Base-by-base conservation (phyloP, 2,797 vertebrate genomes). In the Aulostomus chinensis region DNA sequence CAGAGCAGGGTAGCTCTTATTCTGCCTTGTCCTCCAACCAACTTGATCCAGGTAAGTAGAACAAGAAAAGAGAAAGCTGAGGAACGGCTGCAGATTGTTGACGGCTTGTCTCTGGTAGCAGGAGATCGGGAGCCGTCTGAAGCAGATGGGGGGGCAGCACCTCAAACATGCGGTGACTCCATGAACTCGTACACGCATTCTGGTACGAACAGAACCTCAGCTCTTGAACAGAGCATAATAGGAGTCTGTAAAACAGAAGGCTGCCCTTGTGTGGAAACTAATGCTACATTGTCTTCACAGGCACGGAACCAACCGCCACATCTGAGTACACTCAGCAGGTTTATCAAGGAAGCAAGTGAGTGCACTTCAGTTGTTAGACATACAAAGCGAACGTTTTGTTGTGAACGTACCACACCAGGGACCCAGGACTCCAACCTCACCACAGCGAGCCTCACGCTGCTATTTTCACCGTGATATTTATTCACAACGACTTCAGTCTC, bases 341-440 rank as follows among this genome's bases (percentile, higher is more conserved):
- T 71, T 98, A 96, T 90, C 94, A 94, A 90, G 90, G 92, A 89
- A 95, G 13, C 86, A 90, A 91, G 97, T 98, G 92, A 95, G 97
- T 80, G 12, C 10, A 12, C 22, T 11, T 9, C n/a, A n/a, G n/a
- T n/a, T n/a, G n/a, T n/a, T n/a, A n/a, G 1, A 14, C 9, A 0
- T 20, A 42, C n/a, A 9, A 38, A 28, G 6, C 5, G 2, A 9
- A 24, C 12, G 3, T 34, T 1, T 16, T 7, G 7, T 38, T 18
- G 14, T 7, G 9, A 9, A 2, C 7, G 13, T 24, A 17, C 15
- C n/a, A n/a, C n/a, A n/a, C n/a, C n/a, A n/a, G n/a, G n/a, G n/a
- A n/a, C n/a, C n/a, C n/a, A n/a, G n/a, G n/a, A n/a, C n/a, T n/a
- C n/a, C n/a, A n/a, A n/a, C n/a, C n/a, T n/a, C n/a, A n/a, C n/a